Percentiles rank a stretch among this genome's conserved stretches.
Evolutionary conservation across 2,888 invertebrate genomes (phyloP).

Genomic region (Rhogogaster chlorosoma): DNA sequence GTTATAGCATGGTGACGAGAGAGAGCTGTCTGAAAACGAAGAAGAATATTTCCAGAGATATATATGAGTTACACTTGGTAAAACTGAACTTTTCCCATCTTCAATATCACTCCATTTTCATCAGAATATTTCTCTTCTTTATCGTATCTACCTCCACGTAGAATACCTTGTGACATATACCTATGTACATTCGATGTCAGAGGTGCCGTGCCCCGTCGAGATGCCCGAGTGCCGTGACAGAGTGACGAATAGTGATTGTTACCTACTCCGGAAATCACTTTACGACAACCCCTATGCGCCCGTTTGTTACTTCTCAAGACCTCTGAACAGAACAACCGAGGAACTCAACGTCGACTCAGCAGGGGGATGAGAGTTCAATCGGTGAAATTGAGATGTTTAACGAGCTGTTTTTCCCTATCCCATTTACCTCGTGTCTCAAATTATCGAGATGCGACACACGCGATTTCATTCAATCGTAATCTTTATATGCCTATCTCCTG

Average conservation of each 20-base stretch:
- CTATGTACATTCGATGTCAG: slow-evolving; percentile 12
- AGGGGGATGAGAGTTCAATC: slow-evolving; percentile 8
- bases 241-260: not conserved
- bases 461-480: not conserved
- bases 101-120: not conserved
- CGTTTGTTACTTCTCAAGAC: not conserved
- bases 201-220: not conserved
- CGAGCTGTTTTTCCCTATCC: not conserved
- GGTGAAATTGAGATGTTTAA: slow-evolving; percentile 11
- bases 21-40: not conserved
- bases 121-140: not conserved
- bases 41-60: not conserved
- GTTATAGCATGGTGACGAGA: not conserved
- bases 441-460: not conserved
- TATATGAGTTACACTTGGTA: not conserved
- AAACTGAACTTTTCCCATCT: not conserved
- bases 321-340: not conserved
- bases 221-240: not conserved
- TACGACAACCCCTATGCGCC: too few species aligned
- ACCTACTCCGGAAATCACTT: not conserved
- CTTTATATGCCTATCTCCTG: not conserved
- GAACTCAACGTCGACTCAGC: not conserved
- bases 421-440: slow-evolving; percentile 29
- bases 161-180: slow-evolving; percentile 1
- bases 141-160: not conserved